A percentile compares a stretch with the other conserved stretches of the same genome.
phyloP scores from a whole-genome alignment of 2,113 vertebrate genomes.

The Archocentrus centrarchus region DNA sequence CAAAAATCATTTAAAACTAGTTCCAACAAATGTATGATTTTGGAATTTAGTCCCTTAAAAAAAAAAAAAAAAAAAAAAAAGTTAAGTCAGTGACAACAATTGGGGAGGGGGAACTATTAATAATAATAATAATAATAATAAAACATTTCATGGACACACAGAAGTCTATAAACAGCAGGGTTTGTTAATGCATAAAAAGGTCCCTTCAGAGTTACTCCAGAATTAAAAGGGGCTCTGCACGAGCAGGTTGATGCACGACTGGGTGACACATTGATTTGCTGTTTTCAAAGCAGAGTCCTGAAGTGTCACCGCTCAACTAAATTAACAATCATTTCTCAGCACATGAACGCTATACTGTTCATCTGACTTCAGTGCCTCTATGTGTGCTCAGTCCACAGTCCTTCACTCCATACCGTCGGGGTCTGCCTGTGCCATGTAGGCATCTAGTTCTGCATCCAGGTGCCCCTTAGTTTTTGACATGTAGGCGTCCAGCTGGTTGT shows the following conservation, averaged over 20 bases:
- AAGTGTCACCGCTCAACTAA: constrained; percentile 28
- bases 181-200: constrained; percentile 33
- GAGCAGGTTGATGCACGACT: constrained; percentile 18
- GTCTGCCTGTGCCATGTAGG: constrained; percentile 98
- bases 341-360: constrained; percentile 22
- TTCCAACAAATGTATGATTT: background rate
- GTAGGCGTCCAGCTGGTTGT: constrained; percentile 97
- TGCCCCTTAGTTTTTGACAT: constrained; percentile 99
- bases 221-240: constrained; percentile 18
- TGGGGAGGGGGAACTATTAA: background rate
- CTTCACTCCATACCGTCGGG: constrained; percentile 89
- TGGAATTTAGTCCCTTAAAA: background rate
- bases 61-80: background rate
- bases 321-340: constrained; percentile 5
- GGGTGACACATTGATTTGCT: constrained; percentile 17
- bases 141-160: background rate
- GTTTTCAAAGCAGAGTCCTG: constrained; percentile 11
- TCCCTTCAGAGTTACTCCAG: constrained; percentile 24
- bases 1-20: constrained; percentile 17
- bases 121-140: background rate
- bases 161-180: constrained; percentile 1
- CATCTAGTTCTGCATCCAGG: constrained; percentile 95
- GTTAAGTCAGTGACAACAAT: background rate
- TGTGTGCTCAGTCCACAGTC: constrained; percentile 1
- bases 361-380: constrained; percentile 7